phyloP scores from a whole-genome alignment of 2,888 invertebrate species.

The Dyspetes luteomarginatus region DNA sequence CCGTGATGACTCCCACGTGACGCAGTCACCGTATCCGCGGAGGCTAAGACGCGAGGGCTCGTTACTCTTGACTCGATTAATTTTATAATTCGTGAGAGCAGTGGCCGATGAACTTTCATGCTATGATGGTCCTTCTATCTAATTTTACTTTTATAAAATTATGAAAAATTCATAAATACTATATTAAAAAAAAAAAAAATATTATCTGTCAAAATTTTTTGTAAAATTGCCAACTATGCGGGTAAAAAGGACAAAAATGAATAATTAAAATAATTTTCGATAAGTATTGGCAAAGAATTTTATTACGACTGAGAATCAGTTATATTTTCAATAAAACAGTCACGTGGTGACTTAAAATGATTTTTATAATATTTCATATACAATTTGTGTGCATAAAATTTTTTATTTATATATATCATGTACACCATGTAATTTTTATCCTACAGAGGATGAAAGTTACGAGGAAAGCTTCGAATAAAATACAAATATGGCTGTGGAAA shows the following conservation, averaged over 20 bases:
- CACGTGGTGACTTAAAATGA: too few species aligned
- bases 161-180: neutral
- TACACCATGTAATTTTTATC: neutral
- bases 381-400: neutral
- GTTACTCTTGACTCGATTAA: constrained; percentile 60
- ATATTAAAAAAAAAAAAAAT: neutral
- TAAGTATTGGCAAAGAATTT: too few species aligned
- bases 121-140: neutral
- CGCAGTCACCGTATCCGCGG: constrained; percentile 76
- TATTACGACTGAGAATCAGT: too few species aligned
- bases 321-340: too few species aligned
- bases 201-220: neutral
- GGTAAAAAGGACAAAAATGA: too few species aligned
- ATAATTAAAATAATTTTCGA: too few species aligned
- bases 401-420: neutral
- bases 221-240: constrained; percentile 3
- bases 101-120: constrained; percentile 48
- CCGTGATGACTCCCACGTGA: constrained; percentile 74
- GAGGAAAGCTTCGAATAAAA: constrained; percentile 34
- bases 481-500: neutral
- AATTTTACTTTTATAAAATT: neutral
- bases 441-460: constrained; percentile 5
- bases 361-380: constrained; percentile 7
- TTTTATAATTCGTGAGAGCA: constrained; percentile 53
- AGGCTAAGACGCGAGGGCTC: constrained; percentile 42